These are phyloP conservation scores for Paralvinella palmiformis DNA, from an alignment of 1,140 invertebrate species.

Conservation along the genomic window DNA sequence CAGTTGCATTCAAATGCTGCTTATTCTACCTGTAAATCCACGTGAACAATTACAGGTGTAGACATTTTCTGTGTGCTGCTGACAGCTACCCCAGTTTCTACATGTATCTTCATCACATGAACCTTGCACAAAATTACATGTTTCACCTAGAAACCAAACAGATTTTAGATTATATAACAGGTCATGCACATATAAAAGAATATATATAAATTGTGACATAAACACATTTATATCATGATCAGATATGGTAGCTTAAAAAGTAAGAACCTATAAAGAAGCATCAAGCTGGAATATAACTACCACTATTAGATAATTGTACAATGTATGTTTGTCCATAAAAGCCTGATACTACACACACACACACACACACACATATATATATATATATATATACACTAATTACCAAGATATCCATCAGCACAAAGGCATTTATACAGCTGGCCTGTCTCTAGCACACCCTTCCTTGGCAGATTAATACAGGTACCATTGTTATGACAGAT, in stretches of 20 bases:
- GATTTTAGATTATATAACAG: too few relatives aligned
- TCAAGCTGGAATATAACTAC: neutral
- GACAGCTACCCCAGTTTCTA: neutral
- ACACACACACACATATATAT: neutral
- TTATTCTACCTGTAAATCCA: constrained; percentile 1
- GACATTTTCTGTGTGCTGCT: neutral
- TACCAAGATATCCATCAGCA: constrained; percentile 13
- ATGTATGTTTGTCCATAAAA: neutral
- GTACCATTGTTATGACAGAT: constrained; percentile 85
- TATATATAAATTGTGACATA: too few relatives aligned
- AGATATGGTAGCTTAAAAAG: neutral
- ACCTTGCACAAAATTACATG: neutral
- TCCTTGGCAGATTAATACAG: constrained; percentile 51
- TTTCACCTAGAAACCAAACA: neutral
- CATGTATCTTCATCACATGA: constrained; percentile 12
- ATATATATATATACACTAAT: constrained; percentile 10
- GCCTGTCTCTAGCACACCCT: neutral
- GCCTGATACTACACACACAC: neutral
- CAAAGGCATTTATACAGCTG: constrained; percentile 11
- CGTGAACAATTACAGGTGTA: constrained; percentile 3
- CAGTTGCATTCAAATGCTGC: neutral
- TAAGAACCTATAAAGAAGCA: neutral
- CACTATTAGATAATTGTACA: neutral
- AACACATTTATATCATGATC: too few relatives aligned
- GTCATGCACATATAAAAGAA: too few relatives aligned